These are phyloP conservation scores for Cryptotis parvus DNA, from an alignment of 2,113 vertebrate genomes.

Conservation along the genomic window DNA sequence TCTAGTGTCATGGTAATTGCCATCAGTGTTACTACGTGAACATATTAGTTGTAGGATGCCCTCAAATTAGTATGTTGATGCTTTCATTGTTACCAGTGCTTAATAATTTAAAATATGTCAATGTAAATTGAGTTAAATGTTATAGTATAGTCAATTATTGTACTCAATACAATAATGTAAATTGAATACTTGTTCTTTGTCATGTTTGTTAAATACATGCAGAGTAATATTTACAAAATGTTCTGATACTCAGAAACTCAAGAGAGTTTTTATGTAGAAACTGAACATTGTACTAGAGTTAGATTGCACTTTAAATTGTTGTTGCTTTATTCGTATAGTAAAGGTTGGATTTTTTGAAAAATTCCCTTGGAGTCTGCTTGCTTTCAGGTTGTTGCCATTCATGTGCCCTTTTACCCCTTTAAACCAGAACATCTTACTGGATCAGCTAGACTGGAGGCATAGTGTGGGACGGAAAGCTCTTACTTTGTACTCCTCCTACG, in stretches of 20 bases:
- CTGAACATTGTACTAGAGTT: neutral
- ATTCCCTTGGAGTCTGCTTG: neutral
- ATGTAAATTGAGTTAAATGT: conserved; percentile 80
- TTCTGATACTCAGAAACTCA: conserved; percentile 73
- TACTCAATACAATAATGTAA: conserved; percentile 48
- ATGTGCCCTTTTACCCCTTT: neutral
- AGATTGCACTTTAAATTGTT: neutral
- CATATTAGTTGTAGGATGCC: conserved; percentile 79
- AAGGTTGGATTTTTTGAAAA: neutral
- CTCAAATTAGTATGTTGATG: conserved; percentile 76
- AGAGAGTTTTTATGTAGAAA: conserved; percentile 72
- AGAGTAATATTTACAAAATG: conserved; percentile 80
- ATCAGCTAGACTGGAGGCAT: too few species aligned
- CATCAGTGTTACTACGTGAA: conserved; percentile 74
- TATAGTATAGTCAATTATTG: conserved; percentile 54
- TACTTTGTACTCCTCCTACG: too few species aligned
- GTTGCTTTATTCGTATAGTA: neutral
- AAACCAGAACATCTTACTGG: neutral
- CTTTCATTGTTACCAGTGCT: conserved; percentile 83
- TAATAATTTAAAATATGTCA: conserved; percentile 79
- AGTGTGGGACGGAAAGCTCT: too few species aligned
- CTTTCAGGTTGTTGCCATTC: neutral
- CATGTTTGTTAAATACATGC: conserved; percentile 81
- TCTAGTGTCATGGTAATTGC: conserved; percentile 78
- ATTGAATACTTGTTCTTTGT: conserved; percentile 80